Evolutionary conservation across 53 echinoderm and acorn worm genomes (phyloP).

Genomic region (Arbacia lixula): DNA sequence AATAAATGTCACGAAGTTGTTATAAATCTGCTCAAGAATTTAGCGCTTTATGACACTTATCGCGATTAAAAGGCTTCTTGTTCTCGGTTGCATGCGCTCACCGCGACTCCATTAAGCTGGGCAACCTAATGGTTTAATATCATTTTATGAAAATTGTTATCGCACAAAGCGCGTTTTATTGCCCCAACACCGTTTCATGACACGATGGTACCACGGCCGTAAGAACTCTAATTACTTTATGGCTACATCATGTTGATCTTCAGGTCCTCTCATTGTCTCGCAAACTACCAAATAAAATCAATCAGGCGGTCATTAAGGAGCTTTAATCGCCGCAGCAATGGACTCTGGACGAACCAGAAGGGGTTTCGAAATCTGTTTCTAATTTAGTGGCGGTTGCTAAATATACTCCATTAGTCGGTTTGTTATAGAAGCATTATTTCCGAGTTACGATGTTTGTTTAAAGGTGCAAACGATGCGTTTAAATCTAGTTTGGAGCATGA

Average conservation of each 20-base stretch:
- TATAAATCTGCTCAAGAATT: conserved; percentile 61
- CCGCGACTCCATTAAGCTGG: not conserved
- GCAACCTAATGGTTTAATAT: not conserved
- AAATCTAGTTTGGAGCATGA: no score
- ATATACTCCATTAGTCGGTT: no score
- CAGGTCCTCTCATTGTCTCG: not conserved
- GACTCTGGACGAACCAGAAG: conserved; percentile 26
- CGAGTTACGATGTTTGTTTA: no score
- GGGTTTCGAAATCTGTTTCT: no score
- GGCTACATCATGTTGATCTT: not conserved
- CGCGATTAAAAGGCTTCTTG: conserved; percentile 24
- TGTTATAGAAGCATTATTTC: no score
- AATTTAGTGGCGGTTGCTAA: no score
- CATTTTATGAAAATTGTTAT: conserved; percentile 38
- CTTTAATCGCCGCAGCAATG: not conserved
- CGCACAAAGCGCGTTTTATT: not conserved
- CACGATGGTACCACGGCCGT: not conserved
- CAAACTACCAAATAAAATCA: conserved; percentile 23
- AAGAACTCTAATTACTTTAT: conserved; percentile 37
- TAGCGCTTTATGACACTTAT: conserved; percentile 21
- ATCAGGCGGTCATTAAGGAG: not conserved
- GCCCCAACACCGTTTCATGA: not conserved
- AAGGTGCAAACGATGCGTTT: no score
- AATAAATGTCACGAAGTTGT: conserved; percentile 43
- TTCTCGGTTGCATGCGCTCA: not conserved